Percentiles rank a stretch among this genome's conserved stretches.
Evolutionary conservation across 2,888 invertebrate species (phyloP).

Genomic region (Branchellion lobata): DNA sequence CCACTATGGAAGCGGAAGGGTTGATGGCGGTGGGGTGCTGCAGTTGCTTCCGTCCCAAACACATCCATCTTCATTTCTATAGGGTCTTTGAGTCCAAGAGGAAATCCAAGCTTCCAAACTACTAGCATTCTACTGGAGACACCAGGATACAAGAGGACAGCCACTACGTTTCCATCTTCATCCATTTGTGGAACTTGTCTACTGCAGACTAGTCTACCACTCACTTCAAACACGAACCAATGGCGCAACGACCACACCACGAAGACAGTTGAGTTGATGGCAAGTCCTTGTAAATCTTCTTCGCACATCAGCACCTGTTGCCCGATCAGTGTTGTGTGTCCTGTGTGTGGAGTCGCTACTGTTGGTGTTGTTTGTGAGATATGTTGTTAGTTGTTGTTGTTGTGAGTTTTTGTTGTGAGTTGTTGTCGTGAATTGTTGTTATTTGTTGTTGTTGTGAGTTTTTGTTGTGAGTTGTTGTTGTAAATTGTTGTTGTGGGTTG

Average conservation of each 20-base stretch:
- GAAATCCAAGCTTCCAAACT: conserved; percentile 52
- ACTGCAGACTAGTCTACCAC: conserved; percentile 33
- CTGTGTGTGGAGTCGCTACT: too few species aligned
- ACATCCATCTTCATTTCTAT: conserved; percentile 52
- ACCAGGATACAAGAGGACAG: conserved; percentile 48
- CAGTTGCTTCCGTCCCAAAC: too few species aligned
- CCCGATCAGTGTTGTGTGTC: neutral
- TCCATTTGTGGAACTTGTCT: conserved; percentile 16
- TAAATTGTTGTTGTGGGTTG: too few species aligned
- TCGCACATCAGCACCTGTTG: conserved; percentile 61
- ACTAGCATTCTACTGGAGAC: conserved; percentile 47
- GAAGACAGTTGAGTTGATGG: conserved; percentile 57
- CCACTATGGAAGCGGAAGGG: conserved; percentile 62
- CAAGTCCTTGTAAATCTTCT: conserved; percentile 57
- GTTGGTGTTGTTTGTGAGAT: too few species aligned
- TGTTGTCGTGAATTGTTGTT: too few species aligned
- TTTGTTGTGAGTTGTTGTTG: too few species aligned
- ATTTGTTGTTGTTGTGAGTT: too few species aligned
- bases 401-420: too few species aligned
- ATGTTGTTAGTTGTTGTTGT: too few species aligned
- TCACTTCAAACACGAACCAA: conserved; percentile 55
- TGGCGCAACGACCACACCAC: conserved; percentile 57
- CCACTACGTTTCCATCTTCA: conserved; percentile 39
- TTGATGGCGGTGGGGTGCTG: too few species aligned
- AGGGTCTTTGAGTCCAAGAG: conserved; percentile 40